Evolutionary conservation across 2,113 vertebrate species (phyloP), one percentile per base, ranked within the genome.

Genomic region (Channa argus): DNA sequence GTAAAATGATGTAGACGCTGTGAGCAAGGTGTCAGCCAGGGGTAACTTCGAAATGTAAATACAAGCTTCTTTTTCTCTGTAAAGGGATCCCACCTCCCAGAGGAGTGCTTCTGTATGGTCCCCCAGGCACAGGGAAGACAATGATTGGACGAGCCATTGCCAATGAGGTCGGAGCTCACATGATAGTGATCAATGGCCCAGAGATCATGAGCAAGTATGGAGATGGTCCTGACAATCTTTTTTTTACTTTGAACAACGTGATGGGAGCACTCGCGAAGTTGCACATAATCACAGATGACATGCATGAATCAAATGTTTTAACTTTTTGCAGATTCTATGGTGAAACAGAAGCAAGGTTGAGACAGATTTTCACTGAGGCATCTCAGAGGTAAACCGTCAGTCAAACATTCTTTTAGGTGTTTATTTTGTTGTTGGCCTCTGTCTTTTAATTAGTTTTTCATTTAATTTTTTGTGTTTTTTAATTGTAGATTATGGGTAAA

Each of bases 191-290:
- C 92, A 99, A 99, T 7, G 98, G 98, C 13, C 97, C 98, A 13
- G 98, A 99, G 93, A 96, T 99, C 90, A 94, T 99, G 91, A 99
- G 97, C 98, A 99, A 99, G 98, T 99, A 95, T 53, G 97, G 49
- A 24, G 24, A 24, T 24, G 24, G 24, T 24, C 24, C 24, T 24
- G 24, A 24, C 24, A 24, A 24, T 24, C 24, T 24, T 24, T 24
- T 24, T 24, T 24, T 24, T 24, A 24, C 24, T 24, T 24, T 24
- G 24, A 24, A 24, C 24, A 24, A 24, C 24, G 24, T 24, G 24
- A 24, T 24, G 24, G 24, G 24, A 24, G 24, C 24, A 24, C 24
- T 24, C 24, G 24, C 24, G 24, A 24, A 24, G 24, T 24, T 24
- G 24, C 24, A 24, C 24, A 24, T 24, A 24, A 24, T 24, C 24